A percentile compares a stretch with the other conserved stretches of the same genome.
Evolutionary conservation across 2,113 vertebrate species (phyloP).

Genomic region (Nanorana parkeri): DNA sequence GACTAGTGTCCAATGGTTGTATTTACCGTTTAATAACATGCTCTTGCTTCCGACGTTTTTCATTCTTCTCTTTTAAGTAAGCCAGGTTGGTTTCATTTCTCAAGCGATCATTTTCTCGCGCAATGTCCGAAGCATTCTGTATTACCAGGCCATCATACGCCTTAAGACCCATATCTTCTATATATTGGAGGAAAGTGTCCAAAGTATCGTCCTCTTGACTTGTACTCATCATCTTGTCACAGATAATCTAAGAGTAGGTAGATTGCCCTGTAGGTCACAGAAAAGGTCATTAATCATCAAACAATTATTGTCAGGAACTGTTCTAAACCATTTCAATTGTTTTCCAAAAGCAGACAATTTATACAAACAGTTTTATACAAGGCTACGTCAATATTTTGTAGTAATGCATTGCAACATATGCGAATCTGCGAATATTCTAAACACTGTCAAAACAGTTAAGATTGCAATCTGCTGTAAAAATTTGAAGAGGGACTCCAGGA

Average conservation of each 20-base stretch:
- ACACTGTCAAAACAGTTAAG: too few relatives aligned
- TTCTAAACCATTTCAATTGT: too few relatives aligned
- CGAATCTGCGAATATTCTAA: too few relatives aligned
- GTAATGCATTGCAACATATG: too few relatives aligned
- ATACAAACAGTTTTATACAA: too few relatives aligned
- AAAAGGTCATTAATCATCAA: background rate
- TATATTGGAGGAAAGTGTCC: conserved; percentile 88
- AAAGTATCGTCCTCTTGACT: conserved; percentile 88
- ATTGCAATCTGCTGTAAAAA: too few relatives aligned
- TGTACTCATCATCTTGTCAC: conserved; percentile 92
- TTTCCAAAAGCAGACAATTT: too few relatives aligned
- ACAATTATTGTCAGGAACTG: too few relatives aligned
- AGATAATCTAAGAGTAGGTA: conserved; percentile 75
- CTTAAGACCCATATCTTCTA: conserved; percentile 93
- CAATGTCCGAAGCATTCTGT: conserved; percentile 97
- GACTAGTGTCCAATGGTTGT: background rate
- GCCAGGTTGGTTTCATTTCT: conserved; percentile 92
- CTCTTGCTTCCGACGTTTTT: conserved; percentile 91
- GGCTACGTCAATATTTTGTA: too few relatives aligned
- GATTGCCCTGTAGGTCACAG: conserved; percentile 75
- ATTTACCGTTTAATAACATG: conserved; percentile 92
- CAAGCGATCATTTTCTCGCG: conserved; percentile 93
- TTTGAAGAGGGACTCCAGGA: too few relatives aligned
- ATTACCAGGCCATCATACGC: conserved; percentile 95
- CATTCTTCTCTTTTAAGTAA: conserved; percentile 93